These are phyloP conservation scores for Microcebus lehilahytsara DNA, from an alignment of 2,113 vertebrate genomes.

Conservation along the genomic window DNA sequence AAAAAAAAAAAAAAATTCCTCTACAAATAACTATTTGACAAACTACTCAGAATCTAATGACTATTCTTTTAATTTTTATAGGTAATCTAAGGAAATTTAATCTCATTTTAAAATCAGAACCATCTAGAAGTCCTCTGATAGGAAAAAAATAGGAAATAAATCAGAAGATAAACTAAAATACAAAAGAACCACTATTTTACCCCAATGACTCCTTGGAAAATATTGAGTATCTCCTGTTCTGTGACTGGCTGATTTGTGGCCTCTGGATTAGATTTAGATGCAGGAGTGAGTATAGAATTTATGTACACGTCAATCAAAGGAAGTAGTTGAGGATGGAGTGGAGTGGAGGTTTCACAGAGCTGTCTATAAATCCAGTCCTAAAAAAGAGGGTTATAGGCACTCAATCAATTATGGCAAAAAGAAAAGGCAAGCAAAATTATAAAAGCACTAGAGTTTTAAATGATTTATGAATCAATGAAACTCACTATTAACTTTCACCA, in stretches of 20 bases:
- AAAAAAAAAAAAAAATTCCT: neutral
- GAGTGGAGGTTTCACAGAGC: conserved; percentile 95
- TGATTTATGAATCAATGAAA: conserved; percentile 15
- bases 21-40: neutral
- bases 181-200: conserved; percentile 79
- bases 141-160: neutral
- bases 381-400: neutral
- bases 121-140: conserved; percentile 27
- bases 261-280: conserved; percentile 97
- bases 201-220: conserved; percentile 92
- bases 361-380: conserved; percentile 99
- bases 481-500: conserved; percentile 6
- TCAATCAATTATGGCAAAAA: conserved; percentile 20
- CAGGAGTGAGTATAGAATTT: conserved; percentile 97
- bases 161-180: conserved; percentile 24
- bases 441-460: neutral
- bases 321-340: conserved; percentile 96
- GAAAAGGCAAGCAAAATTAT: conserved; percentile 41
- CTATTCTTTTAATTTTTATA: conserved; percentile 21
- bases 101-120: conserved; percentile 50
- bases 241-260: conserved; percentile 99
- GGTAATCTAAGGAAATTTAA: neutral
- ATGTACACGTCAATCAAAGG: conserved; percentile 97
- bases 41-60: conserved; percentile 23
- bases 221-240: conserved; percentile 95